Evolutionary conservation across 2,113 vertebrate species (phyloP), one percentile per base, ranked within the genome.

Genomic region (Glaucomys volans): DNA sequence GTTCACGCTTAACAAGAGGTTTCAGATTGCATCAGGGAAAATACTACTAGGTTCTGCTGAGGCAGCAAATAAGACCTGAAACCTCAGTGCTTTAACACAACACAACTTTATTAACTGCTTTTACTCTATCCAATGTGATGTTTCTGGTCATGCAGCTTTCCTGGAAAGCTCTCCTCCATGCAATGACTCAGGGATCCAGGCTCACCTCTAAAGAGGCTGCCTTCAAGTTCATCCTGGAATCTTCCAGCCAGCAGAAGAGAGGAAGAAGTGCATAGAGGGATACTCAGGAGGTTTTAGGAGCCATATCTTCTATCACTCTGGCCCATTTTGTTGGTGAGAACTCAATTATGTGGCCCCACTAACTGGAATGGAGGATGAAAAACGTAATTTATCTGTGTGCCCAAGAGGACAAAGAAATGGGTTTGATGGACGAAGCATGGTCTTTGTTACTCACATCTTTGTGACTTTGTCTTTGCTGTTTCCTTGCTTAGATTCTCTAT

Each of bases 201-300:
- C 1, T 88, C 5, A 40, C 71, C 20, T 95, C 66, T 71, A 66
- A 50, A 87, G 69, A 75, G 76, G 59, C 59, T 62, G 87, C 88
- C n/a, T 69, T 52, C 66, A 94, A 52, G 13, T 17, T 94, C 88
- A 89, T 57, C 24, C 57, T 91, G 57, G 79, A 64, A n/a, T 86
- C 28, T 81, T 64, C 50, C 50, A 81, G 74, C 5, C 11, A 64
- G 42, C 30, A 72, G 84, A 42, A 16, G 66, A 85, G 59, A 82
- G 44, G 90, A 40, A 37, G 57, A 75, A 54, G 22, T 95, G 18
- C 24, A 13, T 74, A 57, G 42, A 37, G 9, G 35, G 16, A 24
- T 77, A 52, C 77, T 59, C 50, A 57, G 18, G 37, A 88, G 64
- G 17, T 62, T 82, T 57, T 75, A 81, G 79, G 42, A 93, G n/a